Evolutionary conservation across 2,113 vertebrate genomes (phyloP), one percentile per base, ranked within the genome.

Genomic region (Apteryx owenii): DNA sequence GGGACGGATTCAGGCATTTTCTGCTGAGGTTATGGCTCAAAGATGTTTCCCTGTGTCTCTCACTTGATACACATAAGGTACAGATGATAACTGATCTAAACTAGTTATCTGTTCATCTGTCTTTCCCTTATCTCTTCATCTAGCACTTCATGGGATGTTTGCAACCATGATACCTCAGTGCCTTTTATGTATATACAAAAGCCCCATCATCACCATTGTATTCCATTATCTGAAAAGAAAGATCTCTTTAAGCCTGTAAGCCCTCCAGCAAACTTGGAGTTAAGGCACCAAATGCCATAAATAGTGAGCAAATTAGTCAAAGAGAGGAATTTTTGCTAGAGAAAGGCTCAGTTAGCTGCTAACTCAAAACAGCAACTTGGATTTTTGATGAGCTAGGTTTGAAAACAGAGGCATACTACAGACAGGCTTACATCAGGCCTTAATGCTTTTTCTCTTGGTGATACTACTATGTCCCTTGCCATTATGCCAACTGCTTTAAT

Each of bases 201-300:
- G 51, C 71, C 50, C 21, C 38, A 83, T 92, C 56, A 77, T 89
- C 77, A 81, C 69, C 68, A 90, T 17, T 76, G 23, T 40, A 26
- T 6, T 25, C 85, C 28, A 29, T 82, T 96, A 91, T 91, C 95
- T 94, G 85, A 29, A 93, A 94, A 82, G 28, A 81, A 89, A 83
- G 20, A 91, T 91, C 71, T 82, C 50, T 92, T 82, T 69, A 79
- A 86, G 22, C 13, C 25, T 78, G 4, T 68, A 61, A 95, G 38
- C 87, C 79, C 64, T 90, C 64, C 51, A 36, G 79, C 79, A 88
- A 28, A 72, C 29, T 71, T 81, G 69, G 40, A 88, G 46, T 88
- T 93, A 91, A 91, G 72, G 56, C 28, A 90, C 22, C 11, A 65
- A 90, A 81, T 72, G 19, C 53, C 88, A 93, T 81, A 86, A 95